Base-by-base conservation (phyloP, 2,797 vertebrate genomes). In the Smutsia gigantea region DNA sequence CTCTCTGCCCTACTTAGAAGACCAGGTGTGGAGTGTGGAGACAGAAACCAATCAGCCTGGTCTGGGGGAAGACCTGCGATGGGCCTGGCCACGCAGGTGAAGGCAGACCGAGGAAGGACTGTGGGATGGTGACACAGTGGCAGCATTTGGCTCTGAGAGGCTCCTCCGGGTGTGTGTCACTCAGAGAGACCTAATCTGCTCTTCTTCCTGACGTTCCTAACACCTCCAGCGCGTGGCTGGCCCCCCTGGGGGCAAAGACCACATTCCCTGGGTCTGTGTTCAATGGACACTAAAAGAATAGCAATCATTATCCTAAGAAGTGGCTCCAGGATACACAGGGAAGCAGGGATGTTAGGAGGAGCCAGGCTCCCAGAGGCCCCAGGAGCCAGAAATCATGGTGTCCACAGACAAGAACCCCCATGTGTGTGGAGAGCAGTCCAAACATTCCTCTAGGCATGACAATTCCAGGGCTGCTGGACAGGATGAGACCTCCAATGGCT, bases 21-120 rank as follows among this genome's bases (percentile, higher is more conserved):
- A 71, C 69, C 46, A 31, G 23, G 27, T 9, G 10, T 66, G 29
- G 21, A 37, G 4, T 63, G 8, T 18, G 53, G 34, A 63, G 68
- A 11, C 3, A 57, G 31, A 57, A 46, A n/a, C 25, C 49, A 6
- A 61, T 42, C n/a, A 61, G 29, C 72, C 29, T 31, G 31, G 39
- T 29, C 66, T 39, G n/a, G 55, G 63, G 12, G 25, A 90, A 81
- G 63, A 34, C 34, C 25, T 49, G n/a, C 7, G 1, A 2, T 7
- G 11, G 3, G 1, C n/a, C n/a, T 2, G 18, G 31, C 49, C 1
- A 0, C 18, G 25, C 57, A 46, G 1, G 27, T 0, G 2, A 68
- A 12, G 53, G n/a, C 53, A 90, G 57, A 42, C 5, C 23, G 46
- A 13, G 34, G 31, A 17, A 74, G 27, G 13, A 19, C 21, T 78